phyloP scores from a whole-genome alignment of 2,113 vertebrate genomes.

The Nycticryphes semicollaris region DNA sequence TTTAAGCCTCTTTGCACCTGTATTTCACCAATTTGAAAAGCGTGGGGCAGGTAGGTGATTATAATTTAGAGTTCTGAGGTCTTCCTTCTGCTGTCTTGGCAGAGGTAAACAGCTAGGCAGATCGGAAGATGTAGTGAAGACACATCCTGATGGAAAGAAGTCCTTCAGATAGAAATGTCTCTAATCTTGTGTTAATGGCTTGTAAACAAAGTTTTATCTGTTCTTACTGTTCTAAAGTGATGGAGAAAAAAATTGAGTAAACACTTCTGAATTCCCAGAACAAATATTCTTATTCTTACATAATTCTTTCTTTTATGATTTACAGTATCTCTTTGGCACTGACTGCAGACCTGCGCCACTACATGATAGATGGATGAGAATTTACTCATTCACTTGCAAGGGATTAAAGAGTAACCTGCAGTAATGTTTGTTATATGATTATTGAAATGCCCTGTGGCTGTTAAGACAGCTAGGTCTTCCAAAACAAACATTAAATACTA shows the following conservation, averaged over 20 bases:
- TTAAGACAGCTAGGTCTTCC: conserved; percentile 51
- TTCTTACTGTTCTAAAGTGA: background rate
- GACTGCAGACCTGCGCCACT: background rate
- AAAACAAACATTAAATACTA: conserved; percentile 50
- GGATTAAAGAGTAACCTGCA: conserved; percentile 66
- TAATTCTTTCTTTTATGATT: conserved; percentile 30
- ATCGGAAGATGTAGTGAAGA: background rate
- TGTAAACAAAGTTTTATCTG: background rate
- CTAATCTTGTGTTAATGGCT: background rate
- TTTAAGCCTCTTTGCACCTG: background rate
- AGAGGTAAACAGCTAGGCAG: background rate
- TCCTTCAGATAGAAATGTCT: background rate
- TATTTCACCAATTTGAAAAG: background rate
- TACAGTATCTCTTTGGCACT: conserved; percentile 21
- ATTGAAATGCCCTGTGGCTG: conserved; percentile 60
- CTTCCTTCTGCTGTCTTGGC: background rate
- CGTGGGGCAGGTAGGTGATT: background rate
- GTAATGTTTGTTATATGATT: conserved; percentile 62
- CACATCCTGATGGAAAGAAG: too few species aligned
- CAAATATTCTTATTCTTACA: background rate
- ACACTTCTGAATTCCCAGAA: background rate
- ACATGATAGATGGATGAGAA: conserved; percentile 43
- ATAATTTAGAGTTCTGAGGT: background rate
- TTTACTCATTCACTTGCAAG: conserved; percentile 37
- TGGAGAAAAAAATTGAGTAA: background rate